Base-by-base conservation (phyloP, 1,140 invertebrate species). In the Euglossa dilemma region DNA sequence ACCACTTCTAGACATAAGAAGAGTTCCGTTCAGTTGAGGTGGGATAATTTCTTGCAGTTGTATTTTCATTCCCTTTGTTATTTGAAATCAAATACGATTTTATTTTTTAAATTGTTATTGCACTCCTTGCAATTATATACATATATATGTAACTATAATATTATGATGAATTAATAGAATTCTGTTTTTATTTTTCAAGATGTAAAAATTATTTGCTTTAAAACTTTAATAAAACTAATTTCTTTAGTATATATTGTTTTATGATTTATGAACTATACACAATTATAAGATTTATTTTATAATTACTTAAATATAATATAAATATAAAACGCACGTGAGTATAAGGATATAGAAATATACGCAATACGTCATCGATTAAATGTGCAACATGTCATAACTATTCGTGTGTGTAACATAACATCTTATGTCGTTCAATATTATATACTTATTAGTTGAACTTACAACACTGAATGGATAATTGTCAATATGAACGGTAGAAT, bases 311-410 rank as follows among this genome's bases (percentile, higher is more conserved):
- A 43, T 52, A 8, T 28, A 20, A 16, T 6, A 16, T 73, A 4
- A 16, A 73, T 43, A 18, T 28, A 43, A 64, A 61, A 25, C 28
- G 18, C 61, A 45, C 18, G 11, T 18, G 52, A 59, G 28, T 63
- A 45, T 73, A 28, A 45, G 18, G 28, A 16, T 52, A 54, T 12
- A 36, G 6, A 50, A 63, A 36, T 18, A n/a, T 36, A 56, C 8
- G 36, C 43, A 5, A 18, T 20, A 73, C 43, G 72, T 81, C 59
- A 81, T 45, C 61, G n/a, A 81, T 81, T 28, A 81, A 74, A 66
- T 45, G 66, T 74, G 71, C n/a, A 81, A 25, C 23, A 64, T 71
- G 43, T 45, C 71, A 74, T 81, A 36, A 61, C 69, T 54, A 81
- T 75, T 66, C 23, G 20, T 82, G 61, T 75, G 43, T 50, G 72